Conservation (phyloP, 1,140 invertebrate genomes). For the Dermatophagoides farinae region DNA sequence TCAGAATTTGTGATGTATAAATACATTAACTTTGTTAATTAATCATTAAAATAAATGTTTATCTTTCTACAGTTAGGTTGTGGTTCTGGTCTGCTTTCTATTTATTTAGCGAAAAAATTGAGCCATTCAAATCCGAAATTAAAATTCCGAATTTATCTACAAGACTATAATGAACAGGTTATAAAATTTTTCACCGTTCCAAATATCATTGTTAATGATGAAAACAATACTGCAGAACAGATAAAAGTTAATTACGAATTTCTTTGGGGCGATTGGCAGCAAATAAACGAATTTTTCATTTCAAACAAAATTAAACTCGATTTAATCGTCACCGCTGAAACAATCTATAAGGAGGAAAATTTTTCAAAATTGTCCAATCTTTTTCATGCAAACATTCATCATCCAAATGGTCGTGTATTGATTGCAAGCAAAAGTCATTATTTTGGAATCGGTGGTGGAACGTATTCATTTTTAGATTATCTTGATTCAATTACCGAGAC, state of each 20-base stretch:
- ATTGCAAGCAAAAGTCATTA: slow-evolving; percentile 60
- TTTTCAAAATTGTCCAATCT: slow-evolving; percentile 48
- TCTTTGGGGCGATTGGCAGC: slow-evolving; percentile 8
- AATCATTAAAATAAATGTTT: background rate
- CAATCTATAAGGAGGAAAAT: slow-evolving; percentile 64
- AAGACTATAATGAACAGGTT: slow-evolving; percentile 14
- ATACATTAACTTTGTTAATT: background rate
- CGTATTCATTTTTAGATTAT: slow-evolving; percentile 42
- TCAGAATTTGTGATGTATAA: slow-evolving; percentile 13
- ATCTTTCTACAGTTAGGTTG: slow-evolving; percentile 9
- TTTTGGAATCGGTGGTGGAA: slow-evolving; percentile 70
- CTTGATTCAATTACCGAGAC: slow-evolving; percentile 30
- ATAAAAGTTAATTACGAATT: background rate
- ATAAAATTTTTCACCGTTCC: slow-evolving; percentile 9
- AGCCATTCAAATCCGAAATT: background rate
- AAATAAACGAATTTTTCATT: background rate
- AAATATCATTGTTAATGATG: slow-evolving; percentile 9
- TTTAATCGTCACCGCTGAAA: slow-evolving; percentile 65
- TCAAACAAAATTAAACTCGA: slow-evolving; percentile 39
- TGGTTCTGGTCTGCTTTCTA: slow-evolving; percentile 13
- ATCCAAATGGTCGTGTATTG: slow-evolving; percentile 37
- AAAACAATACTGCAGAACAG: background rate
- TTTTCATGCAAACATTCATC: slow-evolving; percentile 38
- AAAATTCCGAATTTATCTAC: slow-evolving; percentile 7
- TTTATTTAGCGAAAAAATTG: background rate